Conservation (phyloP, 2,113 vertebrate species). For the Pseudopipra pipra region DNA sequence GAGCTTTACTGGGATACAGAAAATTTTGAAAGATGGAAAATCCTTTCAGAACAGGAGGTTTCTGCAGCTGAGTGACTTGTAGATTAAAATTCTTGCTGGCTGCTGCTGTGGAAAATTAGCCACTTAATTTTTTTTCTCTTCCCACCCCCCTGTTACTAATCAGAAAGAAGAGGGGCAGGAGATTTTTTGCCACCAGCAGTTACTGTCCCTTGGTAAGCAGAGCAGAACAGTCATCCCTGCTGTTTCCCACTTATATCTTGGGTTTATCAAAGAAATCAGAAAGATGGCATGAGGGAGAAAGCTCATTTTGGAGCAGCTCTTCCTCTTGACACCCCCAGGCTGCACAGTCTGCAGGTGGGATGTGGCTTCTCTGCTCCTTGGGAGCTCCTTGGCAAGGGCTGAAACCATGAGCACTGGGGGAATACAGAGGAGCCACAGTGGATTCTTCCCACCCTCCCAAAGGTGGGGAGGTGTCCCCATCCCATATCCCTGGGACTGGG, state of each 20-base stretch:
- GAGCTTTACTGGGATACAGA: constrained; percentile 47
- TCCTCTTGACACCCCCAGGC: background rate
- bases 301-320: background rate
- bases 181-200: constrained; percentile 16
- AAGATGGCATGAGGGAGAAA: background rate
- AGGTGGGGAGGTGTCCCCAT: background rate
- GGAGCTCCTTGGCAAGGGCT: background rate
- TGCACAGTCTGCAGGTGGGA: background rate
- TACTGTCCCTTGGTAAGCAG: background rate
- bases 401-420: background rate
- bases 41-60: background rate
- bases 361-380: background rate
- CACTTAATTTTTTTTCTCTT: background rate
- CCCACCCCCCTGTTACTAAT: background rate
- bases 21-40: constrained; percentile 34
- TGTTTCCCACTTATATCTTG: background rate
- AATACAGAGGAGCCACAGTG: background rate
- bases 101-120: background rate
- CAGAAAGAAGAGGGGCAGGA: constrained; percentile 9
- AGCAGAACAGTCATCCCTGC: background rate
- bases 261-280: background rate
- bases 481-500: accelerated
- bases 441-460: background rate
- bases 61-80: constrained; percentile 7
- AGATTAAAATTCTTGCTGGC: constrained; percentile 30